A percentile compares a stretch with the other conserved stretches of the same genome.
Evolutionary conservation across 2,888 invertebrate genomes (phyloP).

Genomic region (Cryptus armator): DNA sequence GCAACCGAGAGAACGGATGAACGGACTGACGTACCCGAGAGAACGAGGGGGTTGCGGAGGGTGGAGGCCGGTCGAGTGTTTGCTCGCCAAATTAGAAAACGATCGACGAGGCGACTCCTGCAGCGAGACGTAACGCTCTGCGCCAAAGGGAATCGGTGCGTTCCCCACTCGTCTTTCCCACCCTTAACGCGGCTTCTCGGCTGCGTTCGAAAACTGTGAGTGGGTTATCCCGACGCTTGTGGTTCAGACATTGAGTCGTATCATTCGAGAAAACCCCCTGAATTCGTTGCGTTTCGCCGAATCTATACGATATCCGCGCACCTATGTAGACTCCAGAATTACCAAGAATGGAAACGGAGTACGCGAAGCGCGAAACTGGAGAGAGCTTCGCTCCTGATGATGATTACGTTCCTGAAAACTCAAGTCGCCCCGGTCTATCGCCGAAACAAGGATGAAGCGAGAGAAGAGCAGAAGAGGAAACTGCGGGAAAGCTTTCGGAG

Average conservation of each 20-base stretch:
- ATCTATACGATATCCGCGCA: not conserved
- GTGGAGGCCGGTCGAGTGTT: slow-evolving; percentile 77
- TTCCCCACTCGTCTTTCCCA: slow-evolving; percentile 51
- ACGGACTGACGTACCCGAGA: slow-evolving; percentile 55
- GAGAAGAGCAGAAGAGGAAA: slow-evolving; percentile 35
- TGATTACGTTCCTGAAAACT: slow-evolving; percentile 56
- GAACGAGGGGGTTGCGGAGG: slow-evolving; percentile 27
- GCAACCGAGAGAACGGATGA: slow-evolving; percentile 58
- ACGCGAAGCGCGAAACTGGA: slow-evolving; percentile 45
- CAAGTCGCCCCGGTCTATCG: slow-evolving; percentile 16
- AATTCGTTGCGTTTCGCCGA: not conserved
- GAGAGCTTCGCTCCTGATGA: slow-evolving; percentile 25
- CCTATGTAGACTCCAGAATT: slow-evolving; percentile 40
- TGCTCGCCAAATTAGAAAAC: slow-evolving; percentile 84
- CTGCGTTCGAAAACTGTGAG: slow-evolving; percentile 53
- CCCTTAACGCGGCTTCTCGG: slow-evolving; percentile 57
- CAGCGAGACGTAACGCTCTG: slow-evolving; percentile 71
- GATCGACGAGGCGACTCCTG: slow-evolving; percentile 81
- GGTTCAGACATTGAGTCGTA: not conserved
- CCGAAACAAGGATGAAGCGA: slow-evolving; percentile 40
- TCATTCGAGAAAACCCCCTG: not conserved
- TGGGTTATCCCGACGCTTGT: slow-evolving; percentile 16
- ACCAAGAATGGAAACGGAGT: slow-evolving; percentile 35
- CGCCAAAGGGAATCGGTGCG: slow-evolving; percentile 75
- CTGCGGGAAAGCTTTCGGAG: slow-evolving; percentile 23